Evolutionary conservation across 2,113 vertebrate genomes (phyloP).

Genomic region (Rhinogobius similis): DNA sequence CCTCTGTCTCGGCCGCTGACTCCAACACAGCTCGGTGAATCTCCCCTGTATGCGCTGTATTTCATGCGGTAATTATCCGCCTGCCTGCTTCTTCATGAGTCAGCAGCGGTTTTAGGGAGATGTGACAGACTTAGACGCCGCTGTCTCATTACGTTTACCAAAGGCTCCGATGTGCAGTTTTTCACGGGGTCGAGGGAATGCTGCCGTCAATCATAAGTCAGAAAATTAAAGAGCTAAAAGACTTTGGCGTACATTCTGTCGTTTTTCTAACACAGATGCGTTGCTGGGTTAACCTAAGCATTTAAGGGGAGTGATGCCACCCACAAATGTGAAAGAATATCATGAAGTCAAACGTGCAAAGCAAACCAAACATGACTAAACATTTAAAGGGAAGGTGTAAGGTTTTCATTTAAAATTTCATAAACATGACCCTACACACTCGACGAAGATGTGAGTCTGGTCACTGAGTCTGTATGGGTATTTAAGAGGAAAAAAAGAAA

Average conservation of each 20-base stretch:
- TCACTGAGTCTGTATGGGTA: no score
- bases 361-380: not conserved
- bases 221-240: constrained; percentile 15
- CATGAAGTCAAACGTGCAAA: not conserved
- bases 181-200: constrained; percentile 23
- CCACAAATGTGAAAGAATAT: not conserved
- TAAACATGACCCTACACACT: no score
- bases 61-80: constrained; percentile 45
- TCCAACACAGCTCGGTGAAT: constrained; percentile 2
- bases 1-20: constrained; percentile 7
- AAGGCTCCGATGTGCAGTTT: constrained; percentile 14
- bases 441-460: no score
- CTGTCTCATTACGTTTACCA: constrained; percentile 45
- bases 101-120: constrained; percentile 49
- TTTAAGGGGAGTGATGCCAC: not conserved
- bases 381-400: no score
- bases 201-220: constrained; percentile 30
- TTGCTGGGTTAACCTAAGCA: not conserved
- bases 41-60: constrained; percentile 23
- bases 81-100: constrained; percentile 50
- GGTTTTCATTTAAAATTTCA: no score
- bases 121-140: constrained; percentile 16
- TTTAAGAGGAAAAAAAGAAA: no score
- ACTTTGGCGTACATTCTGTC: constrained; percentile 24
- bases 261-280: not conserved